Evolutionary conservation across 2,888 invertebrate genomes (phyloP).

Genomic region (Erannis defoliaria): DNA sequence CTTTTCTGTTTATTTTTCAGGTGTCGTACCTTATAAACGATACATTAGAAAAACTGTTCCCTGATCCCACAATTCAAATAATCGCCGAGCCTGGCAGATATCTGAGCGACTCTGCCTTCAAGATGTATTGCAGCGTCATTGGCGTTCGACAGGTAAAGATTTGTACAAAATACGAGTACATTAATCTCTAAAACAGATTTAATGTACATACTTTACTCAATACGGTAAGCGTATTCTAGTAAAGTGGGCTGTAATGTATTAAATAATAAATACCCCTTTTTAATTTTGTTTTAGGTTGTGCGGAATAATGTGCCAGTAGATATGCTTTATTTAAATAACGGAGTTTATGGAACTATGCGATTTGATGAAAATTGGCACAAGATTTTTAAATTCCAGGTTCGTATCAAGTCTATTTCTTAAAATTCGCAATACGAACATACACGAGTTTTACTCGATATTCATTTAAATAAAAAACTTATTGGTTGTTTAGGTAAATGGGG

Average conservation of each 20-base stretch:
- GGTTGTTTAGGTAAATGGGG: no score
- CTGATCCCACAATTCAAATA: slow-evolving; percentile 55
- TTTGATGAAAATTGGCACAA: slow-evolving; percentile 55
- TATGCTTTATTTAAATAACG: slow-evolving; percentile 60
- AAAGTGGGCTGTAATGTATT: neutral
- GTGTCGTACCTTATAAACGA: slow-evolving; percentile 52
- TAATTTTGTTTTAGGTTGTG: slow-evolving; percentile 48
- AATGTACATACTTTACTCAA: no score
- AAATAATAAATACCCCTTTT: no score
- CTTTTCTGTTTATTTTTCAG: slow-evolving; percentile 38
- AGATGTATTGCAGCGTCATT: slow-evolving; percentile 55
- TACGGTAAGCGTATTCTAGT: neutral
- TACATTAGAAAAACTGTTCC: slow-evolving; percentile 55
- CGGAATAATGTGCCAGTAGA: slow-evolving; percentile 52
- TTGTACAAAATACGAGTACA: neutral
- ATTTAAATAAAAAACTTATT: no score
- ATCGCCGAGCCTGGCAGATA: slow-evolving; percentile 61
- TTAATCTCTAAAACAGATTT: no score
- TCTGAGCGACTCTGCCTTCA: slow-evolving; percentile 53
- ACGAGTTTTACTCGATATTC: no score
- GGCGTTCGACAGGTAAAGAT: slow-evolving; percentile 52
- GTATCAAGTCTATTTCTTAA: neutral
- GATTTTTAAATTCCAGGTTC: slow-evolving; percentile 56
- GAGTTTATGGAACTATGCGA: slow-evolving; percentile 56
- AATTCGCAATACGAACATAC: no score